Evolutionary conservation across 2,797 vertebrate genomes (phyloP).

Genomic region (Tauraco hartlaubi): DNA sequence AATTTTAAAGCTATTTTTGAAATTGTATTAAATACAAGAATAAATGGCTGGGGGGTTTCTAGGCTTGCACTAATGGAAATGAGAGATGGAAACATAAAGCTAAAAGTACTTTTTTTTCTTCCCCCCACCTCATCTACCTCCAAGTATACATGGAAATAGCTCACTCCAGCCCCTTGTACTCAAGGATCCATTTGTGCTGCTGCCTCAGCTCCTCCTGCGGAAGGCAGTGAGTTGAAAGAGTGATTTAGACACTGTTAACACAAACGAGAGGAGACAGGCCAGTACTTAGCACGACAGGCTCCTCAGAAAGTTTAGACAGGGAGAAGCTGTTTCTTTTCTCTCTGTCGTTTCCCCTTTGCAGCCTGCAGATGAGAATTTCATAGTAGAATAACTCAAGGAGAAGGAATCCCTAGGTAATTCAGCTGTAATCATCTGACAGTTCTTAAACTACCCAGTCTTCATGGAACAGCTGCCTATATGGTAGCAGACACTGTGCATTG

Average conservation of each 20-base stretch:
- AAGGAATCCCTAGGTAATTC: constrained; percentile 55
- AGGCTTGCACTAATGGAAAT: background rate
- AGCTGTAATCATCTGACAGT: constrained; percentile 7
- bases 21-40: background rate
- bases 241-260: constrained; percentile 61
- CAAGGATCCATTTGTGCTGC: constrained; percentile 8
- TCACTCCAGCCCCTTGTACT: background rate
- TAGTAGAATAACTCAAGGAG: constrained; percentile 51
- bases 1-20: background rate
- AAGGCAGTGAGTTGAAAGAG: constrained; percentile 51
- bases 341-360: constrained; percentile 54
- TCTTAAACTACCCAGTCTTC: constrained; percentile 22
- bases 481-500: background rate
- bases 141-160: background rate
- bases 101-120: background rate
- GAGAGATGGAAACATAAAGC: background rate
- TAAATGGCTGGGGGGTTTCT: background rate
- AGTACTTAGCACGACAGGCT: constrained; percentile 38
- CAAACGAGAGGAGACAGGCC: constrained; percentile 71
- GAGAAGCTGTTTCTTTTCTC: constrained; percentile 70
- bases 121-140: background rate
- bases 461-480: background rate
- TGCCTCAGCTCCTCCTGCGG: constrained; percentile 27
- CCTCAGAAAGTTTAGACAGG: constrained; percentile 70
- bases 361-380: constrained; percentile 63